Evolutionary conservation across 2,888 invertebrate species (phyloP), one percentile per base, ranked within the genome.

Genomic region (Xylota segnis): DNA sequence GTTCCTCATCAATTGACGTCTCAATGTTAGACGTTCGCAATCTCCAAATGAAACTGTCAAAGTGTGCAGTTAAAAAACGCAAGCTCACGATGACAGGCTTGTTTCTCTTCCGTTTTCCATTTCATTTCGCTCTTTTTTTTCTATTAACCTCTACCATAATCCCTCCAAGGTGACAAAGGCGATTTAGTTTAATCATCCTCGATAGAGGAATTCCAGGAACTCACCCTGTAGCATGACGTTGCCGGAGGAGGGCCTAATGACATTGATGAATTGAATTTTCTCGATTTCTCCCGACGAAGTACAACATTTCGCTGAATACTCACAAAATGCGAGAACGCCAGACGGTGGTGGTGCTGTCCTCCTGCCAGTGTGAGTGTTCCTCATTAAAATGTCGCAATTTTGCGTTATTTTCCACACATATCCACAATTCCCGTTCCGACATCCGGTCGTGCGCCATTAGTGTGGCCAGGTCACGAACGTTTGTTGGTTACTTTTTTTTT

Each of bases 201-300:
- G 66, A 37, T 16, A 37, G 54, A 54, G 29, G 54, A 59, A 65
- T 65, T 63, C 37, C 45, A 16, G 50, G 56, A 63, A 52, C 18
- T 50, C 34, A 37, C 32, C 47, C 66, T 40, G 9, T 4, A 34
- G 10, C 14, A 6, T 29, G 9, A 5, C 5, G n/a, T n/a, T n/a
- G 16, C 40, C 34, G 10, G 66, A 34, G 5, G 27, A 23, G 16
- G 18, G 40, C 40, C 37, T 63, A 52, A 37, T 76, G 84, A 86
- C 84, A 86, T 59, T 86, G 84, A 86, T 81, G 76, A 76, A 86
- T 81, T 86, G 84, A 76, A 65, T 65, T 79, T 84, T 63, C 32
- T 56, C 56, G 40, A 66, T 56, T 59, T 61, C n/a, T n/a, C 9
- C 40, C 43, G 10, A 37, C 27, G 37, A 63, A 40, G 5, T 27